Evolutionary conservation across 2,797 vertebrate genomes (phyloP).

Genomic region (Sorex maritimensis): DNA sequence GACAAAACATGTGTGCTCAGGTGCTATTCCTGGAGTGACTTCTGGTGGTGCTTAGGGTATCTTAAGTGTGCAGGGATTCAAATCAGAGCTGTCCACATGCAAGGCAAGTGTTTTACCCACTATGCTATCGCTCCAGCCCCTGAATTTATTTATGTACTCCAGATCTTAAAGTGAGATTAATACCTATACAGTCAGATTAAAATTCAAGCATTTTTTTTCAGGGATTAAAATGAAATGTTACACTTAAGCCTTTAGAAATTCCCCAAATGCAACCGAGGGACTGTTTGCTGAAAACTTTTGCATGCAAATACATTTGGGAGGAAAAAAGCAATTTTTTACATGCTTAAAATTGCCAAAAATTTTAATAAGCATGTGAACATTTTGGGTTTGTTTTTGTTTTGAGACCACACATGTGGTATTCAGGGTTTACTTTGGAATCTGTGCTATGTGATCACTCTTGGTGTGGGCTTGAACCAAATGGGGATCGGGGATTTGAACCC

Average conservation of each 20-base stretch:
- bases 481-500: neutral
- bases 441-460: too few species aligned
- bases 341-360: conserved; percentile 59
- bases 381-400: neutral
- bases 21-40: too few species aligned
- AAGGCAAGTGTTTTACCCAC: too few species aligned
- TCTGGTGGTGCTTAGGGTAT: too few species aligned
- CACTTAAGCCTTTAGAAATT: conserved; percentile 10
- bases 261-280: neutral
- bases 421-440: too few species aligned
- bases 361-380: conserved; percentile 43
- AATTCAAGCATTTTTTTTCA: conserved; percentile 63
- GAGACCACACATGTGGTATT: too few species aligned
- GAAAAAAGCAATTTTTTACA: conserved; percentile 4
- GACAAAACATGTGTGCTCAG: too few species aligned
- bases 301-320: conserved; percentile 50
- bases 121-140: too few species aligned
- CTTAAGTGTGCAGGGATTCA: too few species aligned
- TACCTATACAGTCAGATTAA: conserved; percentile 15
- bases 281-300: conserved; percentile 7
- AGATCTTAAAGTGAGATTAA: conserved; percentile 26
- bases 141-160: neutral
- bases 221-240: conserved; percentile 55
- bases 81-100: too few species aligned
- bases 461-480: too few species aligned